Evolutionary conservation across 2,888 invertebrate genomes (phyloP).

Genomic region (Anticlea derivata): DNA sequence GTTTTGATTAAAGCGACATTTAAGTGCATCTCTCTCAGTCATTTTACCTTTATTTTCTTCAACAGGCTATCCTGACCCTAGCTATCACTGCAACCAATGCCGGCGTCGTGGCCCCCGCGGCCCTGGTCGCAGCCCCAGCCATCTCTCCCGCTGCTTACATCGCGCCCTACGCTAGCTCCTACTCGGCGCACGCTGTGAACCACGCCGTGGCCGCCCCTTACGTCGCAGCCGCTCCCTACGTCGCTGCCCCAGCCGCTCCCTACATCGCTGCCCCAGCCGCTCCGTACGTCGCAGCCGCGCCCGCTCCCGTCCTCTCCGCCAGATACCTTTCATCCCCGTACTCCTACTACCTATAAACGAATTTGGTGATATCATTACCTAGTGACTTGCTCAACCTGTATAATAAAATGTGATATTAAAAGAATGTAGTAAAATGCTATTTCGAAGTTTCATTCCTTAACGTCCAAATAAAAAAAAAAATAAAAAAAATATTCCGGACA

Average conservation of each 20-base stretch:
- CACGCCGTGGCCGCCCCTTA: conserved; percentile 87
- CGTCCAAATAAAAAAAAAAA: not conserved
- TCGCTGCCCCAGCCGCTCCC: conserved; percentile 48
- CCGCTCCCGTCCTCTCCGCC: conserved; percentile 40
- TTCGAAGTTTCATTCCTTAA: conserved; percentile 2
- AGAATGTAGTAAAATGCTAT: conserved; percentile 17
- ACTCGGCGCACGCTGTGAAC: conserved; percentile 89
- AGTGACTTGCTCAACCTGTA: conserved; percentile 77
- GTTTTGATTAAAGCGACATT: conserved; percentile 30
- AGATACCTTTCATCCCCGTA: conserved; percentile 67
- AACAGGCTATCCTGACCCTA: conserved; percentile 69
- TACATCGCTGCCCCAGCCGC: conserved; percentile 45
- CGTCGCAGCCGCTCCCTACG: conserved; percentile 39
- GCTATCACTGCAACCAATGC: conserved; percentile 65
- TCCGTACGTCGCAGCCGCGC: conserved; percentile 39
- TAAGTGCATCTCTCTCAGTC: too few relatives aligned
- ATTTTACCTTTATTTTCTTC: conserved; percentile 23
- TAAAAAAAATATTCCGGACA: too few relatives aligned
- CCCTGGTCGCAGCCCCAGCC: conserved; percentile 76
- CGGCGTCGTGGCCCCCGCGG: conserved; percentile 60
- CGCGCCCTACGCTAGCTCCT: conserved; percentile 89
- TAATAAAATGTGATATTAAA: conserved; percentile 38
- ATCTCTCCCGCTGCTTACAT: conserved; percentile 86
- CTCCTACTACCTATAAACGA: conserved; percentile 68
- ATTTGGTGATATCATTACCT: conserved; percentile 74